Conservation (phyloP, 2,888 invertebrate genomes). For the Pelosia muscerda region DNA sequence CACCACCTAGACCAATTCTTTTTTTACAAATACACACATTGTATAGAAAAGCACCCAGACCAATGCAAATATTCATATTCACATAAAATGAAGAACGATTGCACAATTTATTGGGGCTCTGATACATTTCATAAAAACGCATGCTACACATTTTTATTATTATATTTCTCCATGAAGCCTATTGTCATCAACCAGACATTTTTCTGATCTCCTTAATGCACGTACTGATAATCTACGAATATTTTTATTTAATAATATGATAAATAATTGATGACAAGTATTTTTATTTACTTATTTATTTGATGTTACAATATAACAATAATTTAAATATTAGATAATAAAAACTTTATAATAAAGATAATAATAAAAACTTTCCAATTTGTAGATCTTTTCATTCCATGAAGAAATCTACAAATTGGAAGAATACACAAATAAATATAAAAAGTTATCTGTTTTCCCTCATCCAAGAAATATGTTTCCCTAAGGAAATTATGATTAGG, state of each 20-base stretch:
- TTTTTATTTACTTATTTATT: too few relatives aligned
- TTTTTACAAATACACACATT: too few relatives aligned
- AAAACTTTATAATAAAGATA: too few relatives aligned
- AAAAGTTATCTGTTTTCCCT: constrained; percentile 24
- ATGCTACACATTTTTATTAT: not conserved
- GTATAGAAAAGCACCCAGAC: too few relatives aligned
- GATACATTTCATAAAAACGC: not conserved
- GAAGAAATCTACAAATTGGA: not conserved
- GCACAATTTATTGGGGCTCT: not conserved
- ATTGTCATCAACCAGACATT: not conserved
- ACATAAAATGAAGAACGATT: not conserved
- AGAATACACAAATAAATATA: constrained; percentile 20
- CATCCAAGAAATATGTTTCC: constrained; percentile 31
- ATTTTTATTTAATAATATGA: not conserved
- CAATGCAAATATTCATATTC: too few relatives aligned
- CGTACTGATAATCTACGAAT: too few relatives aligned
- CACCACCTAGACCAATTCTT: too few relatives aligned
- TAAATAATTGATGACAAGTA: too few relatives aligned
- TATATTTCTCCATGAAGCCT: not conserved
- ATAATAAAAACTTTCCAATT: too few relatives aligned
- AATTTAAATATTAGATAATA: not conserved
- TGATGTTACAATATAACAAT: too few relatives aligned
- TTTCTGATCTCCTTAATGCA: not conserved
- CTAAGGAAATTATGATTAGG: constrained; percentile 49
- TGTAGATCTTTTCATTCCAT: too few relatives aligned